Evolutionary conservation across 2,888 invertebrate genomes (phyloP), one percentile per base, ranked within the genome.

Genomic region (Pseudanteris insignis): DNA sequence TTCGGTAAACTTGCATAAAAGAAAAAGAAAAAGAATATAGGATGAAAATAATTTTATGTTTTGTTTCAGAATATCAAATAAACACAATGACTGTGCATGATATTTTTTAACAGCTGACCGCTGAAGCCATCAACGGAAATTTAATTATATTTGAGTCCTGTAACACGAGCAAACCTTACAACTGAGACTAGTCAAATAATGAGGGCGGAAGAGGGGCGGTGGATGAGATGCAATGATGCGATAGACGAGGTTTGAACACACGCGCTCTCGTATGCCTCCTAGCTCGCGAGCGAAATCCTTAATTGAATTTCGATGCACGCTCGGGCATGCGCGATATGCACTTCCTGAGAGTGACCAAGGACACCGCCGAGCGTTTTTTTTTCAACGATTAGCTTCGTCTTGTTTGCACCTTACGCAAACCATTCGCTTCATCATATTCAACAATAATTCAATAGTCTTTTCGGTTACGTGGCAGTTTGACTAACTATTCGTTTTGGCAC

Each of bases 281-380:
- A 58, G 54, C 58, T 58, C 55, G 58, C 58, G 61, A 64, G 51
- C 47, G 64, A 64, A 64, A 61, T 64, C 58, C 61, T 61, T 64
- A 64, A 64, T 64, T 64, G 64, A 64, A 64, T 62, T 62, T 62
- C 62, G 62, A 62, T 62, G 62, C 62, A 57, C 55, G 55, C 50
- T 47, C 51, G 51, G 36, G 62, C 62, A 62, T 62, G 62, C 62
- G 62, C 57, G 57, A 63, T 57, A 57, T 57, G 62, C 57, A 51
- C 46, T 63, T 63, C 62, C 62, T 63, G 57, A 63, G 53, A 63
- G 63, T 62, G 62, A 62, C 62, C 62, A 62, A 62, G 62, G 62
- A 62, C 62, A 46, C 55, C 51, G 53, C 62, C 43, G 46, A 57
- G 62, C 48, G 57, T 57, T 62, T 62, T 57, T 47, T 62, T 62